phyloP scores from a whole-genome alignment of 2,797 vertebrate genomes.

The Muraenolepis orangiensis region DNA sequence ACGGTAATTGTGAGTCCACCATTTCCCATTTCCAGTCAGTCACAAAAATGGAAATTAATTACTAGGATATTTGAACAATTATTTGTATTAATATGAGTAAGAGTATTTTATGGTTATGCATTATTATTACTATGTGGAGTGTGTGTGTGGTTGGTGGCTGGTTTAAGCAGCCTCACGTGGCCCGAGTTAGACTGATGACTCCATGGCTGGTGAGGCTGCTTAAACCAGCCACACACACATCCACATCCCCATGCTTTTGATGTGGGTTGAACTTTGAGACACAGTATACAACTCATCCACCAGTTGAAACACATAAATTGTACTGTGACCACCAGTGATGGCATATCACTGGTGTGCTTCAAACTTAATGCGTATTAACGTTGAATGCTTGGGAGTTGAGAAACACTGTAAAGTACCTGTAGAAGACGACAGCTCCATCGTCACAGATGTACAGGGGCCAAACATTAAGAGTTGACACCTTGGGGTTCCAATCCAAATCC shows the following conservation, averaged over 20 bases:
- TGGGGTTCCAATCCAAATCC: slow-evolving; percentile 99
- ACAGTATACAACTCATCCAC: not conserved
- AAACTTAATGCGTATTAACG: not conserved
- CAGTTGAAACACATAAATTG: not conserved
- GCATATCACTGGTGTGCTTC: not conserved
- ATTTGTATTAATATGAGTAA: not conserved
- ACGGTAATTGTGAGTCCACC: not conserved
- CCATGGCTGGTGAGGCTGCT: no score
- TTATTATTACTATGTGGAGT: not conserved
- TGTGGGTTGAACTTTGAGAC: not conserved
- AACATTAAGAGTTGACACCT: slow-evolving; percentile 94
- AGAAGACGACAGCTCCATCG: slow-evolving; percentile 98
- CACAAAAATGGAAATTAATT: not conserved
- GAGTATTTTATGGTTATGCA: not conserved
- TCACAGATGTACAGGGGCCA: slow-evolving; percentile 99
- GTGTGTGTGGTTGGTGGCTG: no score
- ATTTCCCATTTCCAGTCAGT: no score
- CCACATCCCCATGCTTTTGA: not conserved
- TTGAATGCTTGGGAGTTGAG: not conserved
- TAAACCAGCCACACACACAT: no score
- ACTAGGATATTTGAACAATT: not conserved
- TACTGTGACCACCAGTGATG: not conserved
- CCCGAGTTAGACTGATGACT: no score
- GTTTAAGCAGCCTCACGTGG: no score
- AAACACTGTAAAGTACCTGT: slow-evolving; percentile 76